Conservation (phyloP, 2,888 invertebrate species). For the Clunio marinus region DNA sequence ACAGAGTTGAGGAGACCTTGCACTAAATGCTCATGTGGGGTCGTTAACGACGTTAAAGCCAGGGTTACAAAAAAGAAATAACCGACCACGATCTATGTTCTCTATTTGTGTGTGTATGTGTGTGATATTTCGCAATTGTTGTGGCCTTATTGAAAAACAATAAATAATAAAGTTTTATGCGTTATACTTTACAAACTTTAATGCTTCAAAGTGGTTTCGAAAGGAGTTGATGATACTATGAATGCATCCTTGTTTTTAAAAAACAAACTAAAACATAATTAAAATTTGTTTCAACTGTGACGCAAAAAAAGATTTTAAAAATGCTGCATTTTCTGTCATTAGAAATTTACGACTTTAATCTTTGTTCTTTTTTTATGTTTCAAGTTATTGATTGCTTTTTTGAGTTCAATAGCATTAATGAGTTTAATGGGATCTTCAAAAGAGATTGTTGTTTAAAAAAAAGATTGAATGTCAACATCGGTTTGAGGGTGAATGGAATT, state of each 20-base stretch:
- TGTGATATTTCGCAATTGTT: background rate
- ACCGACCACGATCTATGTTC: background rate
- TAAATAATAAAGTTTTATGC: background rate
- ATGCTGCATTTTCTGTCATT: slow-evolving; percentile 1
- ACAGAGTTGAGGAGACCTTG: slow-evolving; percentile 8
- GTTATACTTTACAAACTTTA: too few relatives aligned
- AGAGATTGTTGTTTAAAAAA: background rate
- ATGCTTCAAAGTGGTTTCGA: too few relatives aligned
- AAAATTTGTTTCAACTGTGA: background rate
- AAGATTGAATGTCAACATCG: slow-evolving; percentile 20
- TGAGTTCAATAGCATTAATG: slow-evolving; percentile 34
- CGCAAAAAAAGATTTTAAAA: background rate
- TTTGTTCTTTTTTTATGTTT: slow-evolving; percentile 29
- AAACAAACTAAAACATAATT: background rate
- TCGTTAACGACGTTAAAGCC: background rate
- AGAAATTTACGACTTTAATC: slow-evolving; percentile 30
- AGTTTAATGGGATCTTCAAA: slow-evolving; percentile 32
- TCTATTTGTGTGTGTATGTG: slow-evolving; percentile 2
- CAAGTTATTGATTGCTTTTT: slow-evolving; percentile 24
- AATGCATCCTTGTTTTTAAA: background rate
- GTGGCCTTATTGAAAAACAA: slow-evolving; percentile 10
- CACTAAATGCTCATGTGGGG: slow-evolving; percentile 13
- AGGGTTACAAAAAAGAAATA: background rate
- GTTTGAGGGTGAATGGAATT: background rate
- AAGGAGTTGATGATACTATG: too few relatives aligned